Evolutionary conservation across 2,113 vertebrate genomes (phyloP).

Genomic region (Microcebus tavaratra): DNA sequence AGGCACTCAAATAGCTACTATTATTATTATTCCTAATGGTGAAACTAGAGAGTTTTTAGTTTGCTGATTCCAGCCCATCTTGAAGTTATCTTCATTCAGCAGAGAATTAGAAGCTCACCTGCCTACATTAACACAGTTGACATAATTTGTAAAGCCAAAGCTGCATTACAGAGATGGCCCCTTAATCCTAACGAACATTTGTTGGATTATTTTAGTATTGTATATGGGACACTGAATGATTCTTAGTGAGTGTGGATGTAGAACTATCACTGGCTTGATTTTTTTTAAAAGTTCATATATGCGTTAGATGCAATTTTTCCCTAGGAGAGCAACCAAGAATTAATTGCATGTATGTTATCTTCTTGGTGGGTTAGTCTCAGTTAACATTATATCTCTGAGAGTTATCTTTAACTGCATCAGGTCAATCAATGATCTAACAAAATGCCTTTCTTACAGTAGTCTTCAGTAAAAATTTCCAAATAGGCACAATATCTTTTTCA

Average conservation of each 20-base stretch:
- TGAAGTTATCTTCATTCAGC: background rate
- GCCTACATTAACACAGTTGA: background rate
- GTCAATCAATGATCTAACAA: background rate
- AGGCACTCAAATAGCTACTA: background rate
- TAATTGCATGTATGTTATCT: background rate
- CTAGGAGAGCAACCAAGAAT: background rate
- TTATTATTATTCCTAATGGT: background rate
- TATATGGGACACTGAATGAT: background rate
- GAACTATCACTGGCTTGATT: background rate
- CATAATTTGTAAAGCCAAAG: background rate
- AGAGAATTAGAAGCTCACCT: background rate
- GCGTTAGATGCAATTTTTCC: background rate
- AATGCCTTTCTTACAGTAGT: background rate
- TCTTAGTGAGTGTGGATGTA: background rate
- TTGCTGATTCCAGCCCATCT: background rate
- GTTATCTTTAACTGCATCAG: background rate
- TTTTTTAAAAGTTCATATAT: background rate
- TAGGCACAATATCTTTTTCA: background rate
- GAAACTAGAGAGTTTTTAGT: background rate
- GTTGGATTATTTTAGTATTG: slow-evolving; percentile 10
- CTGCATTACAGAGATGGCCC: background rate
- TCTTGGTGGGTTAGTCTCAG: background rate
- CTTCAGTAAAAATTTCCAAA: background rate
- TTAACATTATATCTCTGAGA: background rate
- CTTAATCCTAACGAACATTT: background rate